Evolutionary conservation across 2,888 invertebrate species (phyloP), one percentile per base, ranked within the genome.

Genomic region (Caenorhabditis virilis): DNA sequence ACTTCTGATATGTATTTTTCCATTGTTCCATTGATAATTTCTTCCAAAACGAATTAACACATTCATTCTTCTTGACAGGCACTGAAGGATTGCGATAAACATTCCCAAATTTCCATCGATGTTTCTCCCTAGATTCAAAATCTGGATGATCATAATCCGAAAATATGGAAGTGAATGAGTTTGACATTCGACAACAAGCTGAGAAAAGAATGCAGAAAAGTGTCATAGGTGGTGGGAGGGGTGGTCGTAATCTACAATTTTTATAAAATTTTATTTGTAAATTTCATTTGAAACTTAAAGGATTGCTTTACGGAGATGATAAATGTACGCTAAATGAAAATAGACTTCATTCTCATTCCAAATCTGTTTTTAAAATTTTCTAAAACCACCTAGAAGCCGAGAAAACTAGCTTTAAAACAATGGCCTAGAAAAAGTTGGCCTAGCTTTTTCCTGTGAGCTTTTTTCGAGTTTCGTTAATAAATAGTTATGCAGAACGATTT

Each of bases 181-280:
- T 65, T 26, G 56, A 58, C 26, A 61, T 54, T 23, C 66, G 62
- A 23, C 76, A 76, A 50, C 78, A 80, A 16, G 66, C 71, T 7
- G 74, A 45, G 25, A 63, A 74, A 23, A 78, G 23, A 38, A 81
- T 60, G 54, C 78, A 78, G 38, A 82, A 35, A 7, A 78, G 72
- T 13, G 80, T 84, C 26, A 84, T 58, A 7, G 84, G 84, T 15
- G 84, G 82, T 1, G 84, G 84, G 0, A 84, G 71, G 5, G 80
- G 71, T 7, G 84, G 79, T 7, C 84, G 78, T 20, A 79, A 69
- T 27, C 80, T 72, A 69, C 15, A 46, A 45, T 13, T 15, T 42
- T n/a, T 5, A 43, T 1, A 38, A 30, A 33, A n/a, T n/a, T n/a
- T n/a, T n/a, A n/a, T n/a, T n/a, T n/a, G n/a, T n/a, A n/a, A n/a